Evolutionary conservation across 2,888 invertebrate genomes (phyloP).

Genomic region (Spisula subtruncata): DNA sequence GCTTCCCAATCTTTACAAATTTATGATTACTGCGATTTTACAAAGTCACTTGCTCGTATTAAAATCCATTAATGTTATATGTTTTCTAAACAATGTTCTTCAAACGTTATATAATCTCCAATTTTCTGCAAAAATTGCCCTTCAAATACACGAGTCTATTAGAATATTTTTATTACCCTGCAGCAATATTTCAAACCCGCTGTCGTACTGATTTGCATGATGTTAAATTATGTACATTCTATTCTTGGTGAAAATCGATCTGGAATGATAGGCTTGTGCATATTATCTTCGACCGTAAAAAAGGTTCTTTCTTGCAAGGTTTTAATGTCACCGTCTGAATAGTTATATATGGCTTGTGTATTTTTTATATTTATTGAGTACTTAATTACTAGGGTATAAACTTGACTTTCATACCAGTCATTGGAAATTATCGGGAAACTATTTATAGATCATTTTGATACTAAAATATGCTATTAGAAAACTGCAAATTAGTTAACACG

Average conservation of each 20-base stretch:
- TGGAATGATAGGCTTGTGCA: neutral
- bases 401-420: too few species aligned
- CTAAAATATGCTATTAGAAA: too few species aligned
- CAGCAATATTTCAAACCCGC: neutral
- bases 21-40: neutral
- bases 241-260: conserved; percentile 9
- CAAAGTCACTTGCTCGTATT: neutral
- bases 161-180: neutral
- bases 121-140: conserved; percentile 2
- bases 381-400: too few species aligned
- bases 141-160: neutral
- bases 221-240: conserved; percentile 5
- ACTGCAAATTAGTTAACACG: too few species aligned
- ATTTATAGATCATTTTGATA: too few species aligned
- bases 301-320: neutral
- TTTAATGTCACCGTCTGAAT: neutral
- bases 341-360: too few species aligned
- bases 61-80: conserved; percentile 9
- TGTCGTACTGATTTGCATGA: neutral
- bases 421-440: too few species aligned
- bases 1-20: neutral
- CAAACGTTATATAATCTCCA: neutral
- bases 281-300: neutral
- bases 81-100: neutral
- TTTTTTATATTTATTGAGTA: too few species aligned